Evolutionary conservation across 2,888 invertebrate species (phyloP).

Genomic region (Heliconius ethilla): DNA sequence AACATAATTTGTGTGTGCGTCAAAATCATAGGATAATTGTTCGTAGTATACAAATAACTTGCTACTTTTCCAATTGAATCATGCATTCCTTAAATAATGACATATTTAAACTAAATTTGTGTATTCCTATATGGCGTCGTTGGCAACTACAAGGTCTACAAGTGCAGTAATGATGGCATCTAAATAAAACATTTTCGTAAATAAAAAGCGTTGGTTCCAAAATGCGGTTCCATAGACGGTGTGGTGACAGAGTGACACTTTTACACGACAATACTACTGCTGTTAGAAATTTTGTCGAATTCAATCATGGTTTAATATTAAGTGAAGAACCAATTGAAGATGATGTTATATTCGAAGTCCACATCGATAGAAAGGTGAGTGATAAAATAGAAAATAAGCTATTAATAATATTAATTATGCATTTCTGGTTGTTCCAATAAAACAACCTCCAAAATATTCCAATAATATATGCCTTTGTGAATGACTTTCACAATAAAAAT

Average conservation of each 20-base stretch:
- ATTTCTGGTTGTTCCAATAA: background rate
- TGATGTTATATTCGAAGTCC: conserved; percentile 92
- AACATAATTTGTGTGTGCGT: conserved; percentile 1
- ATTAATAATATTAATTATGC: background rate
- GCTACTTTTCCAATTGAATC: no score
- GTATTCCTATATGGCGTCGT: background rate
- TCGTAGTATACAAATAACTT: background rate
- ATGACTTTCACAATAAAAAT: no score
- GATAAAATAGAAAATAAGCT: background rate
- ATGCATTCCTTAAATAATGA: background rate
- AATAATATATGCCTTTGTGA: no score
- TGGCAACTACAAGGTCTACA: background rate
- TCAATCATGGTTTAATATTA: conserved; percentile 92
- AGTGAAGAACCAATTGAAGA: conserved; percentile 90
- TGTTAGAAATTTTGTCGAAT: conserved; percentile 89
- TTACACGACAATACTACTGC: conserved; percentile 93
- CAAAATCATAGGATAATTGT: background rate
- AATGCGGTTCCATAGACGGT: conserved; percentile 67
- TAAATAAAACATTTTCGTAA: background rate
- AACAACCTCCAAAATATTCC: no score
- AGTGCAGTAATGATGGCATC: conserved; percentile 9
- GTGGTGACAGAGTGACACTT: conserved; percentile 92
- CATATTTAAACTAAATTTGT: background rate
- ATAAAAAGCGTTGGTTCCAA: background rate
- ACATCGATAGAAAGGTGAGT: conserved; percentile 92